Base-by-base conservation (phyloP, 2,888 invertebrate species). In the Yponomeuta malinellus region DNA sequence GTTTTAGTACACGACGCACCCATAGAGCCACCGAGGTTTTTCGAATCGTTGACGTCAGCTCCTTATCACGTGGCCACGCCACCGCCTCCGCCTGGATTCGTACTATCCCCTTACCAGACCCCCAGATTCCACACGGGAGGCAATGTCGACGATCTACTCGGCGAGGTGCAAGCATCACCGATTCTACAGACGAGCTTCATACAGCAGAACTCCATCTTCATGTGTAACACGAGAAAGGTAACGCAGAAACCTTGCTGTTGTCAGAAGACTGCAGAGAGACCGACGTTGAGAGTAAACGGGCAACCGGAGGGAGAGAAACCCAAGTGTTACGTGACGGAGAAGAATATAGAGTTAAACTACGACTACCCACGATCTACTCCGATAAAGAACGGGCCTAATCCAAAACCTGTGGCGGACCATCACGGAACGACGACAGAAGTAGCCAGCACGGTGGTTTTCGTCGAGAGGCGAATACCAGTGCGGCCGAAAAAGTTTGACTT, bases 81-180 rank as follows among this genome's bases (percentile, higher is more conserved):
- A 64, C 70, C 71, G 5, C 83, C 86, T 29, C 89, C 90, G 1
- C 89, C 91, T 6, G 91, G 91, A 31, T 91, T 92, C 76, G 86
- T 90, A 63, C 79, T 89, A 37, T 86, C 87, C 37, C 88, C 90
- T 1, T 89, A 86, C 77, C 88, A 87, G 77, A 77, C 86, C 0
- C 88, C 87, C 70, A 82, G 88, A 64, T 93, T 93, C 81, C 89
- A 89, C 77, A 94, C 93, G 37, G 94, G 94, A 12, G 95, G 95
- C 0, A 95, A 95, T 78, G 87, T 95, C 64, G 95, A 95, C 76
- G 94, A 95, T 73, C 84, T 95, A 66, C 84, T 95, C 0, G 94
- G 95, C 72, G 95, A 95, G 73, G 95, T 95, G 8, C 94, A 95
- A 79, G 93, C 93, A 1, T 75, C 81, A 63, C 86, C 90, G 0